Percentiles rank a stretch among this genome's conserved stretches.
phyloP scores from a whole-genome alignment of 1,140 invertebrate genomes.

The Araneus ventricosus region DNA sequence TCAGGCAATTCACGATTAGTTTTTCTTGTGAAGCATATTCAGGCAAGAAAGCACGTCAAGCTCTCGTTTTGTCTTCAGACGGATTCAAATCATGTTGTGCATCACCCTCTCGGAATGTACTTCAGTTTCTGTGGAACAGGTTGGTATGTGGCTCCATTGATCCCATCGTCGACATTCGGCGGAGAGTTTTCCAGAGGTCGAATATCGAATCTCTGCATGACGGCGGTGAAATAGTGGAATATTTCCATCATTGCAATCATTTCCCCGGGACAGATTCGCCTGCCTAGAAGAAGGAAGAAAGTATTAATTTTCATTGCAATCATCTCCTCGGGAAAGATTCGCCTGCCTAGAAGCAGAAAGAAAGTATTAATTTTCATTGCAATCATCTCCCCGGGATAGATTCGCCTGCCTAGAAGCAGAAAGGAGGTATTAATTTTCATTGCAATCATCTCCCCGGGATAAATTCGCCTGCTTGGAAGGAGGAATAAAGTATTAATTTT shows the following conservation, averaged over 20 bases:
- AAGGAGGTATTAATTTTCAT: too few relatives aligned
- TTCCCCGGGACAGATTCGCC: constrained; percentile 78
- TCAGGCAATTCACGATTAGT: too few relatives aligned
- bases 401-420: constrained; percentile 84
- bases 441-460: constrained; percentile 73
- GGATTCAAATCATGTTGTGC: background rate
- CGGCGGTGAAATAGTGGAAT: constrained; percentile 67
- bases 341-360: constrained; percentile 85
- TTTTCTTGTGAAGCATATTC: too few relatives aligned
- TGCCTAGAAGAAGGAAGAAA: constrained; percentile 84
- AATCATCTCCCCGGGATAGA: constrained; percentile 73
- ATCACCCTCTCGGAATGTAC: constrained; percentile 76
- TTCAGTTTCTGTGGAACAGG: constrained; percentile 10
- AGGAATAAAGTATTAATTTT: background rate
- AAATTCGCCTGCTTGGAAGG: constrained; percentile 84
- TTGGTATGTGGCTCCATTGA: background rate
- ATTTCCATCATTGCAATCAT: constrained; percentile 71
- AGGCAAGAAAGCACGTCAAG: too few relatives aligned
- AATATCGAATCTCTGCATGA: constrained; percentile 72
- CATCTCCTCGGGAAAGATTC: constrained; percentile 70
- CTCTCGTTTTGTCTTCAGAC: background rate
- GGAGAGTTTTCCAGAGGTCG: background rate
- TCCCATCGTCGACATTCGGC: constrained; percentile 15
- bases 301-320: constrained; percentile 62
- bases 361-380: background rate